These are phyloP conservation scores for Rhynchomys soricoides DNA, from an alignment of 2,113 vertebrate genomes.

Conservation along the genomic window DNA sequence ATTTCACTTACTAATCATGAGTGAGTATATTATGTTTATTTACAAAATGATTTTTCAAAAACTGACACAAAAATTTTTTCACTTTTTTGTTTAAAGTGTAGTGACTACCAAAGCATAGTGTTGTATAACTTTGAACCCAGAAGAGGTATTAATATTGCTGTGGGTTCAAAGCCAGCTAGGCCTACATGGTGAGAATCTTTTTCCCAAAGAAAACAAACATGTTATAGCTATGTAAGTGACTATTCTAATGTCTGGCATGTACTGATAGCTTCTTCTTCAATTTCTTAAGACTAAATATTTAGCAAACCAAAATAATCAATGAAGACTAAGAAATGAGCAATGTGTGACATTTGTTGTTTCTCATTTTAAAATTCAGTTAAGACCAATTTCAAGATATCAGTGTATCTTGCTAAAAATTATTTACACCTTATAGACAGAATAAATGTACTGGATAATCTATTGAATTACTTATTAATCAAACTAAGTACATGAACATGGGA, in stretches of 20 bases:
- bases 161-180: background rate
- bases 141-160: background rate
- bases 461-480: background rate
- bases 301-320: background rate
- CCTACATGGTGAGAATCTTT: background rate
- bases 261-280: background rate
- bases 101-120: background rate
- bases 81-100: background rate
- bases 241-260: background rate
- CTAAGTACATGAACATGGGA: background rate
- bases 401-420: background rate
- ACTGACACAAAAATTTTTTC: background rate
- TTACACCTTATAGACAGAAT: background rate
- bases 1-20: background rate
- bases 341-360: background rate
- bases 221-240: background rate
- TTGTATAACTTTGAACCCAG: background rate
- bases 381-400: background rate
- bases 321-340: background rate
- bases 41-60: constrained; percentile 1
- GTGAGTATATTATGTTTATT: background rate
- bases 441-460: background rate
- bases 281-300: background rate
- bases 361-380: background rate
- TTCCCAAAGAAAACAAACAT: background rate